These are phyloP conservation scores for Scaptodrosophila lebanonensis DNA, from an alignment of 1,140 invertebrate genomes.

Conservation along the genomic window DNA sequence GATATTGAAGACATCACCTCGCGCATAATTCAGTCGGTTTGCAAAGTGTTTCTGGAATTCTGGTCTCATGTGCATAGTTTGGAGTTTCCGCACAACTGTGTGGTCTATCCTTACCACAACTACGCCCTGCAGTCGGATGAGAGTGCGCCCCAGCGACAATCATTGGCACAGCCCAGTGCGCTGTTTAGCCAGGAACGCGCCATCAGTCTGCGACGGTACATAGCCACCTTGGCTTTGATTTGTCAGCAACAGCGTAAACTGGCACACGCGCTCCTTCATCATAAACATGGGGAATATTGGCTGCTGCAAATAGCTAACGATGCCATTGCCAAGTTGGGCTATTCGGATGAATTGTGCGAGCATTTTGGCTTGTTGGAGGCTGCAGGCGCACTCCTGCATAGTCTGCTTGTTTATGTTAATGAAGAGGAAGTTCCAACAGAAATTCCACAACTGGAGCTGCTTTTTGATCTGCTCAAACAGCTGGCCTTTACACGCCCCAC, in stretches of 20 bases:
- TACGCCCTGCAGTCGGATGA: constrained; percentile 23
- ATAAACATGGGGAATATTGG: constrained; percentile 36
- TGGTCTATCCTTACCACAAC: constrained; percentile 44
- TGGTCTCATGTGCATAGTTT: constrained; percentile 42
- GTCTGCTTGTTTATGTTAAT: constrained; percentile 16
- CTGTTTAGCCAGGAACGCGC: constrained; percentile 43
- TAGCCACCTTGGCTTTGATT: constrained; percentile 51
- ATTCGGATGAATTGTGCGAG: constrained; percentile 48
- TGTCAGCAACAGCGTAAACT: constrained; percentile 34
- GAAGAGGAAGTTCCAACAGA: background rate
- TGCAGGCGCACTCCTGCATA: constrained; percentile 39
- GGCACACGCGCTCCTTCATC: constrained; percentile 22
- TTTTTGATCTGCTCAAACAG: constrained; percentile 54
- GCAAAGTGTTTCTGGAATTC: constrained; percentile 56
- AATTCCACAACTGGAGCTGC: constrained; percentile 6
- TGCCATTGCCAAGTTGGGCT: constrained; percentile 51
- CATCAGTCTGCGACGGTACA: constrained; percentile 52
- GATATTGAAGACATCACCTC: constrained; percentile 7
- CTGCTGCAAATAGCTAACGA: constrained; percentile 46
- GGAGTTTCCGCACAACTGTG: constrained; percentile 41
- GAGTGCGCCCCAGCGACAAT: background rate
- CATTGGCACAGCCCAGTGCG: constrained; percentile 25
- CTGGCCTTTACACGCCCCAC: constrained; percentile 59
- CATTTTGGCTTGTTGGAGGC: constrained; percentile 63
- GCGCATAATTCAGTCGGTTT: constrained; percentile 34